Conservation (phyloP, 1,140 invertebrate genomes). For the Microplitis mediator region DNA sequence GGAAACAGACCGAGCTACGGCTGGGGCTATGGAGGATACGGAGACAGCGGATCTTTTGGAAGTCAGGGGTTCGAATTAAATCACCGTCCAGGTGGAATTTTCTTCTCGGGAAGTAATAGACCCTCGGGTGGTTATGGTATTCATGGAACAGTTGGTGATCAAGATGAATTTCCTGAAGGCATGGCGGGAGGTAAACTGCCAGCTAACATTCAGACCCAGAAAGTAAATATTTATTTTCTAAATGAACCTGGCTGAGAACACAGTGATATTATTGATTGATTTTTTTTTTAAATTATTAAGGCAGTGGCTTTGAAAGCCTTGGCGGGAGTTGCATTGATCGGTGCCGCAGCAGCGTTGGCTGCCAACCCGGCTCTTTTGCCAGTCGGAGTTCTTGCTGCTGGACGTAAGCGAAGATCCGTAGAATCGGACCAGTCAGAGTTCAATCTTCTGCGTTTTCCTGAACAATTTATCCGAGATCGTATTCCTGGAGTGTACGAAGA, state of each 20-base stretch:
- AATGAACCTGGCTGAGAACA: no score
- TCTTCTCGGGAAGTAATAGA: conserved; percentile 29
- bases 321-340: conserved; percentile 77
- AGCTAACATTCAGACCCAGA: conserved; percentile 51
- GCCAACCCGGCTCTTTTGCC: conserved; percentile 78
- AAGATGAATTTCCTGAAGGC: conserved; percentile 44
- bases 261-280: background rate
- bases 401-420: conserved; percentile 54
- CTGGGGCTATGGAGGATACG: conserved; percentile 41
- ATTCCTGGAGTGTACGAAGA: conserved; percentile 15
- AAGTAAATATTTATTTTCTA: conserved; percentile 33
- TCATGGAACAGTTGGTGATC: conserved; percentile 42
- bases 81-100: conserved; percentile 37
- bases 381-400: conserved; percentile 70
- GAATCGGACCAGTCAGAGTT: background rate
- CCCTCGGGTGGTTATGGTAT: conserved; percentile 42
- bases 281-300: conserved; percentile 38
- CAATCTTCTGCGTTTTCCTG: conserved; percentile 8
- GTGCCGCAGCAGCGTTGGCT: conserved; percentile 77
- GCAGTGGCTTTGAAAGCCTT: conserved; percentile 70
- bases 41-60: conserved; percentile 35
- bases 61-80: conserved; percentile 27
- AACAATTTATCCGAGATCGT: conserved; percentile 17
- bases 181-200: conserved; percentile 36
- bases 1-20: conserved; percentile 44